These are phyloP conservation scores for Sterrhoptilus dennistouni DNA, from an alignment of 2,113 vertebrate species.

Conservation along the genomic window DNA sequence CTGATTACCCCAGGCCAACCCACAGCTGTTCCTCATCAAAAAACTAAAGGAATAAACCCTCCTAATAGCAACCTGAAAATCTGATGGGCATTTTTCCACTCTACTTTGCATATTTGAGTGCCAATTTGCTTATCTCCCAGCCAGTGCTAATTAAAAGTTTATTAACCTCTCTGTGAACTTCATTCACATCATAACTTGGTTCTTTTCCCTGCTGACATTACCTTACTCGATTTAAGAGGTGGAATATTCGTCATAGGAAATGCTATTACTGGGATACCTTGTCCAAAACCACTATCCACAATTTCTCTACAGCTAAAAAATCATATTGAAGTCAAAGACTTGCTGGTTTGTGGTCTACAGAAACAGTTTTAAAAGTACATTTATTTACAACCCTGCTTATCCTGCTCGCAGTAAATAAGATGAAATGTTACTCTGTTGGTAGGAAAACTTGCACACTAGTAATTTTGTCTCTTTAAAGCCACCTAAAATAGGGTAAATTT, in stretches of 20 bases:
- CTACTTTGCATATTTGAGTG: not conserved
- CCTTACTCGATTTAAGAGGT: not conserved
- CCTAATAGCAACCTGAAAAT: not conserved
- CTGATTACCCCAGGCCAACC: constrained; percentile 10
- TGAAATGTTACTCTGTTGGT: not conserved
- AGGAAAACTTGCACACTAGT: not conserved
- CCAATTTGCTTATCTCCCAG: constrained; percentile 28
- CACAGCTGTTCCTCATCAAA: constrained; percentile 2
- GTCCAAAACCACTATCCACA: not conserved
- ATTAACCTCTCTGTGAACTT: constrained; percentile 59
- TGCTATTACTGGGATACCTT: not conserved
- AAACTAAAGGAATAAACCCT: not conserved
- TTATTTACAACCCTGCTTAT: not conserved
- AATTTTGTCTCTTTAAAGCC: not conserved
- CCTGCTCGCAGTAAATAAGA: not conserved
- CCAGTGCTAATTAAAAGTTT: constrained; percentile 20
- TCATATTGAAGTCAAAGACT: not conserved
- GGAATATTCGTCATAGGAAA: not conserved
- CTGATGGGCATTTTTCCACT: not conserved
- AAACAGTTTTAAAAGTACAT: not conserved
- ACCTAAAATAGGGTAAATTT: not conserved
- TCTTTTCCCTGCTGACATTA: constrained; percentile 1
- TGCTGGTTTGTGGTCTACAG: not conserved
- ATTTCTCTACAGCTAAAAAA: not conserved
- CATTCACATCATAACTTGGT: constrained; percentile 15